These are phyloP conservation scores for Diorhabda elongata DNA, from an alignment of 1,140 invertebrate species.

Conservation along the genomic window DNA sequence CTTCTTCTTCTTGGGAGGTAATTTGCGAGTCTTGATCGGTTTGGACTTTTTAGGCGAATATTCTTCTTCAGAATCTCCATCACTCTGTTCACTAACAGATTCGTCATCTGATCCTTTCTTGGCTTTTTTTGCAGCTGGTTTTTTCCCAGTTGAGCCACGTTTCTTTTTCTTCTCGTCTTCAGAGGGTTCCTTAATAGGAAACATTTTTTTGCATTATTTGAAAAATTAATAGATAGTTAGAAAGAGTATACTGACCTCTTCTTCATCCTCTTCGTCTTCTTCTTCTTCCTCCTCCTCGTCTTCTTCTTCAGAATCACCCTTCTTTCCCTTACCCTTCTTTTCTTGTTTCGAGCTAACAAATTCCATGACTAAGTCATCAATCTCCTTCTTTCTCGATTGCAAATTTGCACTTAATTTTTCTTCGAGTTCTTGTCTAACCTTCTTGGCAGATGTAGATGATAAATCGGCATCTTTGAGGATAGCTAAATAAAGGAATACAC, in stretches of 20 bases:
- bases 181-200: conserved; percentile 50
- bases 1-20: conserved; percentile 61
- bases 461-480: conserved; percentile 86
- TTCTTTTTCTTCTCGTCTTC: conserved; percentile 60
- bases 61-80: conserved; percentile 65
- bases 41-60: conserved; percentile 62
- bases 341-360: conserved; percentile 60
- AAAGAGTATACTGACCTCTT: conserved; percentile 39
- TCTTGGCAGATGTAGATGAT: conserved; percentile 78
- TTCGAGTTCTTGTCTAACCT: conserved; percentile 84
- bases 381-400: conserved; percentile 71
- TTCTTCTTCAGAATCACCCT: conserved; percentile 53
- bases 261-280: conserved; percentile 56
- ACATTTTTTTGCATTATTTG: too few species aligned
- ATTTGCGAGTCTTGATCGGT: conserved; percentile 47
- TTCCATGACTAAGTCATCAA: conserved; percentile 80
- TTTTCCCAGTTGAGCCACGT: conserved; percentile 53
- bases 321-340: conserved; percentile 52
- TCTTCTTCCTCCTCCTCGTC: conserved; percentile 61
- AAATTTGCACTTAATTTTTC: conserved; percentile 75
- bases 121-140: conserved; percentile 53
- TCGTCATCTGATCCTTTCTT: conserved; percentile 60
- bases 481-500: conserved; percentile 54
- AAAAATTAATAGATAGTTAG: too few species aligned
- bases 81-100: conserved; percentile 57